These are phyloP conservation scores for Chymomyza fuscimana DNA, from an alignment of 2,888 invertebrate genomes.

Conservation along the genomic window DNA sequence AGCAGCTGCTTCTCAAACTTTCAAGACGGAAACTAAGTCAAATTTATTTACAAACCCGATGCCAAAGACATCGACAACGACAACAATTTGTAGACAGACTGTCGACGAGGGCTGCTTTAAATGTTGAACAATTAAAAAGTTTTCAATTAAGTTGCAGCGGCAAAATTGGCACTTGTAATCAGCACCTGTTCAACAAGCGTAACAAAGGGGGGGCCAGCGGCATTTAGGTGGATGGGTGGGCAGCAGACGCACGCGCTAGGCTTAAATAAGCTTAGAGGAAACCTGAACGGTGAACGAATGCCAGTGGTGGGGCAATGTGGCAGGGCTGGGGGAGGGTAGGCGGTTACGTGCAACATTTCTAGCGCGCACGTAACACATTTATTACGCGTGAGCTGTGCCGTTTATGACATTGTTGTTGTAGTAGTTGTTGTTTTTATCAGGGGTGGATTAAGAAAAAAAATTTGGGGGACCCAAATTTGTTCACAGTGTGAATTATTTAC, in stretches of 20 bases:
- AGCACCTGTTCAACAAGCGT: conserved; percentile 71
- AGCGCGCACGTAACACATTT: conserved; percentile 66
- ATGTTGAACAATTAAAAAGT: conserved; percentile 67
- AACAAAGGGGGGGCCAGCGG: conserved; percentile 36
- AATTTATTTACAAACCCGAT: conserved; percentile 39
- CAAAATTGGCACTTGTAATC: conserved; percentile 70
- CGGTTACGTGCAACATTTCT: conserved; percentile 16
- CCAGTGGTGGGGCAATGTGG: neutral
- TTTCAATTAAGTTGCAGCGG: conserved; percentile 66
- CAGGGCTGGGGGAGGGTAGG: neutral
- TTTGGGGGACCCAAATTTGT: too few relatives aligned
- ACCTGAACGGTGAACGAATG: neutral
- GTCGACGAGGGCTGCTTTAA: conserved; percentile 29
- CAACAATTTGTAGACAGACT: neutral
- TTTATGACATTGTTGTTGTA: conserved; percentile 18
- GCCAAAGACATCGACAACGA: neutral
- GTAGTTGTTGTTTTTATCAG: conserved; percentile 7
- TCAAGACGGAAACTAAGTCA: conserved; percentile 43
- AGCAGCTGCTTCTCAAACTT: conserved; percentile 25
- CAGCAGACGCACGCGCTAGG: conserved; percentile 12
- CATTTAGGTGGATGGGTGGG: neutral
- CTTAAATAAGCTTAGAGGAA: conserved; percentile 44
- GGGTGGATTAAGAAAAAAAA: neutral
- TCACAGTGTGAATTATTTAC: too few relatives aligned
- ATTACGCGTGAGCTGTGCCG: conserved; percentile 61